Evolutionary conservation across 2,888 invertebrate species (phyloP).

Genomic region (Thecophora atra): DNA sequence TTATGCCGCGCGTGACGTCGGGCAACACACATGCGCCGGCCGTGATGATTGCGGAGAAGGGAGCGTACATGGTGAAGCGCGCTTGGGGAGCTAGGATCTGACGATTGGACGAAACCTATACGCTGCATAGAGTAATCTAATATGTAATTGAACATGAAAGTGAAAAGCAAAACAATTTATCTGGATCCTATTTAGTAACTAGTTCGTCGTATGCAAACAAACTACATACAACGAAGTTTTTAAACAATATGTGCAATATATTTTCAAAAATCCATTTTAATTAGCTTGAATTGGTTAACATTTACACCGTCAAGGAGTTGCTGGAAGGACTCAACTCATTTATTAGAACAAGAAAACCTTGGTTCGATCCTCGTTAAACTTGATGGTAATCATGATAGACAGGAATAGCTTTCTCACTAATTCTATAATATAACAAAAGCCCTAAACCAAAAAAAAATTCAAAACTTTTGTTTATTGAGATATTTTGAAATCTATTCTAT

Average conservation of each 20-base stretch:
- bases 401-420: too few species aligned
- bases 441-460: neutral
- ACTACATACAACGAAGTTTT: too few species aligned
- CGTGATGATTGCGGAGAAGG: constrained; percentile 84
- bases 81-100: constrained; percentile 65
- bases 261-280: too few species aligned
- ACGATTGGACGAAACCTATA: constrained; percentile 62
- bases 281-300: neutral
- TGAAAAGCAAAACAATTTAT: neutral
- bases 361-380: too few species aligned
- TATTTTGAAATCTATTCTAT: neutral
- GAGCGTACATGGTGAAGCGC: constrained; percentile 61
- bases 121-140: constrained; percentile 64
- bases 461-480: too few species aligned
- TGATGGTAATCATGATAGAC: too few species aligned
- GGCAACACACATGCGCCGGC: constrained; percentile 82
- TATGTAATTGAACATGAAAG: constrained; percentile 27
- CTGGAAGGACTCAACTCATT: too few species aligned
- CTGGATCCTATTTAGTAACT: constrained; percentile 1
- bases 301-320: neutral
- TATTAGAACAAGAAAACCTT: too few species aligned
- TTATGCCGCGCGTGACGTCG: constrained; percentile 81
- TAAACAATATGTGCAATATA: too few species aligned
- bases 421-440: too few species aligned
- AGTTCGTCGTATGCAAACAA: too few species aligned